Evolutionary conservation across 2,113 vertebrate genomes (phyloP).

Genomic region (Aspiorhynchus laticeps): DNA sequence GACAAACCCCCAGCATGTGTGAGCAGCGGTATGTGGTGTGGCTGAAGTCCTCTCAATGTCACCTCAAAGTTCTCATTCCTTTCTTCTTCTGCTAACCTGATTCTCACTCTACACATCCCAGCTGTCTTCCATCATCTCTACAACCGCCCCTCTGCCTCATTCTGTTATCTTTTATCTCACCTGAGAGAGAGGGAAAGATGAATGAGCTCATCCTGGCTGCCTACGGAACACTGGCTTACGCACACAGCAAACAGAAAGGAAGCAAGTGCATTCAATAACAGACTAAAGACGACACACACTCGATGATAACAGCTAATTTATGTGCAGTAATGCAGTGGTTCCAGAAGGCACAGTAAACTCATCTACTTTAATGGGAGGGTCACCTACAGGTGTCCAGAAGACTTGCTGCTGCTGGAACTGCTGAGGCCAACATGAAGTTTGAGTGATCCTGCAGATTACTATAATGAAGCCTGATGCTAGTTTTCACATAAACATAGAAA

Average conservation of each 20-base stretch:
- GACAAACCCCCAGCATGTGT: slow-evolving; percentile 11
- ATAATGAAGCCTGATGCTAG: background rate
- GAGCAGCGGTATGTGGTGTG: background rate
- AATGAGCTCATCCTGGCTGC: slow-evolving; percentile 22
- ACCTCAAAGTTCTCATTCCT: slow-evolving; percentile 3
- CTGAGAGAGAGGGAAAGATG: slow-evolving; percentile 31
- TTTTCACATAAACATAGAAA: background rate
- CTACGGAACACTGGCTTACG: slow-evolving; percentile 9
- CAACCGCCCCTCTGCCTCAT: slow-evolving; percentile 23
- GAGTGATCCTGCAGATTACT: slow-evolving; percentile 17
- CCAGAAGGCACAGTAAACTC: slow-evolving; percentile 1
- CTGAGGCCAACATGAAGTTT: slow-evolving; percentile 39
- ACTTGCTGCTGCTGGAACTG: slow-evolving; percentile 3
- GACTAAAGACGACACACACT: background rate
- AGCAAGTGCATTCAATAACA: background rate
- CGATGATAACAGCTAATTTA: slow-evolving; percentile 12
- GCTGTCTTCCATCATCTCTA: slow-evolving; percentile 32
- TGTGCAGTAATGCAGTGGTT: background rate
- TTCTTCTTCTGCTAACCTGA: slow-evolving; percentile 14
- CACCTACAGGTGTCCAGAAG: slow-evolving; percentile 37
- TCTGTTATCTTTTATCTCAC: slow-evolving; percentile 47
- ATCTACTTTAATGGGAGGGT: background rate
- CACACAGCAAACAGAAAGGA: slow-evolving; percentile 11
- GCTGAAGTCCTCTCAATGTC: slow-evolving; percentile 39
- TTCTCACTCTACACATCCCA: slow-evolving; percentile 23